These are phyloP conservation scores for Phymorhynchus buccinoides DNA, from an alignment of 1,140 invertebrate genomes.

Conservation along the genomic window DNA sequence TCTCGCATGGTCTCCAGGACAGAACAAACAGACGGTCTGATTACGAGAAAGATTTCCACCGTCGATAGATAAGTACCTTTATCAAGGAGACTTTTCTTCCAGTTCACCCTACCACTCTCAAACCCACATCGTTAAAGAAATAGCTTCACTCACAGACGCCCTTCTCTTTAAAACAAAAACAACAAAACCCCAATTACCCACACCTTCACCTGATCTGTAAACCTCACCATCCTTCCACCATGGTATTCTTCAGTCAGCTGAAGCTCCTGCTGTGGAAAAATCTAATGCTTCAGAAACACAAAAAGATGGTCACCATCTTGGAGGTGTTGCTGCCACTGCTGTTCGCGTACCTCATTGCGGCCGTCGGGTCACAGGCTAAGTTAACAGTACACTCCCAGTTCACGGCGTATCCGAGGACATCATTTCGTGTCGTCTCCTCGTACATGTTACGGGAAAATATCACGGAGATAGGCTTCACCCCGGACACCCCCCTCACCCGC, in stretches of 20 bases:
- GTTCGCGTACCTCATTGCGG: slow-evolving; percentile 60
- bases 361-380: slow-evolving; percentile 54
- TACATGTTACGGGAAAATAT: neutral
- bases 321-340: slow-evolving; percentile 64
- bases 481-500: slow-evolving; percentile 37
- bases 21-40: too few relatives aligned
- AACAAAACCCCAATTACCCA: too few relatives aligned
- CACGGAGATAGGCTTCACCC: slow-evolving; percentile 37
- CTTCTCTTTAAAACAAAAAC: too few relatives aligned
- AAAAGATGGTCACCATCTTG: slow-evolving; percentile 58
- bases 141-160: too few relatives aligned
- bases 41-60: too few relatives aligned
- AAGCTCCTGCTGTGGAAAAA: slow-evolving; percentile 69
- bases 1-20: too few relatives aligned
- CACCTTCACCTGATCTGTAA: too few relatives aligned
- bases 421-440: neutral
- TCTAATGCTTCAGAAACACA: slow-evolving; percentile 60
- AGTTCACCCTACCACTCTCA: too few relatives aligned
- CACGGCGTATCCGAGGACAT: slow-evolving; percentile 29
- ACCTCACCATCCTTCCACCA: slow-evolving; percentile 7
- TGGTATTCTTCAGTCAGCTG: slow-evolving; percentile 54
- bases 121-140: too few relatives aligned
- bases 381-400: slow-evolving; percentile 38
- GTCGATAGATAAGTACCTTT: too few relatives aligned
- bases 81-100: too few relatives aligned